phyloP scores from a whole-genome alignment of 2,888 invertebrate species.

The Steinernema hermaphroditum region DNA sequence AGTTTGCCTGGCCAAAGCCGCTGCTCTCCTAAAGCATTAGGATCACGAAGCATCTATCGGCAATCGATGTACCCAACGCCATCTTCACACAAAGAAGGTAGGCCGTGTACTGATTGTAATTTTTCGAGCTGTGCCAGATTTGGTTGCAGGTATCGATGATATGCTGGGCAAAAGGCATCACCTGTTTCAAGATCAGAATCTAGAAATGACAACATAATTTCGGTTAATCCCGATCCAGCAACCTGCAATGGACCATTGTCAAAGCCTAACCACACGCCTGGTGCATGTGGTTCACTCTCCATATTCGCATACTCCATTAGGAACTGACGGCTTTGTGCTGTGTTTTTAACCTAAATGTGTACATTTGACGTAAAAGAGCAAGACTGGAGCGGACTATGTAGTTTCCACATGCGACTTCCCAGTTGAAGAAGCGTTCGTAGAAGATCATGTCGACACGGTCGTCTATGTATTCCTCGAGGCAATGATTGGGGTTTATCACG shows the following conservation, averaged over 20 bases:
- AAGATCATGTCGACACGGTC: conserved; percentile 61
- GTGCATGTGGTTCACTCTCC: conserved; percentile 52
- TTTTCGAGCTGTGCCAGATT: conserved; percentile 6
- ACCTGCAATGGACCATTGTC: conserved; percentile 63
- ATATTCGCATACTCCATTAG: conserved; percentile 1
- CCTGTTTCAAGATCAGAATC: conserved; percentile 51
- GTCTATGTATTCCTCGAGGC: conserved; percentile 66
- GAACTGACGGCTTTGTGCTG: conserved; percentile 4
- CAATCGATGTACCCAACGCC: conserved; percentile 2
- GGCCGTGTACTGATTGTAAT: conserved; percentile 1
- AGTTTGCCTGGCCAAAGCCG: conserved; percentile 55
- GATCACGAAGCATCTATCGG: neutral
- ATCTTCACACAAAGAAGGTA: conserved; percentile 27
- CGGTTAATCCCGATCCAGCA: no score
- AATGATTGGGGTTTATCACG: conserved; percentile 65
- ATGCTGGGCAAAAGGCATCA: conserved; percentile 34
- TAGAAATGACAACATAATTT: no score
- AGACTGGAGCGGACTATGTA: conserved; percentile 55
- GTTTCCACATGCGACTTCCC: conserved; percentile 65
- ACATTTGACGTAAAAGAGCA: neutral
- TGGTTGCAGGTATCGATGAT: conserved; percentile 20
- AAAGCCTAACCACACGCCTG: conserved; percentile 57
- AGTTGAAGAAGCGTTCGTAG: conserved; percentile 66
- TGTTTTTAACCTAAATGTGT: conserved; percentile 30
- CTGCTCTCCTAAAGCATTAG: conserved; percentile 41